phyloP scores from a whole-genome alignment of 2,888 invertebrate genomes.

The Epsilonema sp. region DNA sequence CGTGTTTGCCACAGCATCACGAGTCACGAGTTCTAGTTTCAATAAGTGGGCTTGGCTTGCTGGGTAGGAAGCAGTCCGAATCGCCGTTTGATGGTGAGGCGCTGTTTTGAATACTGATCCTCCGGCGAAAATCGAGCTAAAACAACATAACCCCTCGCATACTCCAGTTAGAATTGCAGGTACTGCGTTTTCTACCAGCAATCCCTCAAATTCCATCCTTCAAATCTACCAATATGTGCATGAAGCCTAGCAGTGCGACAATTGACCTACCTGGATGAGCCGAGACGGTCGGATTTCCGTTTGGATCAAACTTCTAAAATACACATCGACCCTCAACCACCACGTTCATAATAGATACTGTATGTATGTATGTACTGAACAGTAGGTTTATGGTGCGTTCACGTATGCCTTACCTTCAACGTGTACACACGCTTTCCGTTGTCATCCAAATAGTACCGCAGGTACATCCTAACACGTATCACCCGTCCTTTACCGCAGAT shows the following conservation, averaged over 20 bases:
- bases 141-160: too few species aligned
- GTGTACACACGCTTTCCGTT: slow-evolving; percentile 64
- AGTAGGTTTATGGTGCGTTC: too few species aligned
- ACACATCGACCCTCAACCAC: neutral
- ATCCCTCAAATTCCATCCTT: too few species aligned
- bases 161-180: too few species aligned
- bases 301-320: slow-evolving; percentile 52
- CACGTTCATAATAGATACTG: too few species aligned
- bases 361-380: too few species aligned
- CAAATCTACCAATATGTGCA: too few species aligned
- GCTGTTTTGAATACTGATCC: slow-evolving; percentile 70
- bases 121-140: slow-evolving; percentile 80
- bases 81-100: slow-evolving; percentile 67
- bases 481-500: too few species aligned
- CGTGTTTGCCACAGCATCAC: neutral
- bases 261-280: slow-evolving; percentile 55
- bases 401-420: slow-evolving; percentile 44
- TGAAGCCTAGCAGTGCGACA: neutral
- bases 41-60: slow-evolving; percentile 38
- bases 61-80: slow-evolving; percentile 69
- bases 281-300: slow-evolving; percentile 58
- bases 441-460: slow-evolving; percentile 54
- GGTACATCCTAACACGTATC: slow-evolving; percentile 48
- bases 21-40: slow-evolving; percentile 3
- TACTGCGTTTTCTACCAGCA: too few species aligned